These are phyloP conservation scores for Andrena chrysosceles DNA, from an alignment of 2,888 invertebrate species.

Conservation along the genomic window DNA sequence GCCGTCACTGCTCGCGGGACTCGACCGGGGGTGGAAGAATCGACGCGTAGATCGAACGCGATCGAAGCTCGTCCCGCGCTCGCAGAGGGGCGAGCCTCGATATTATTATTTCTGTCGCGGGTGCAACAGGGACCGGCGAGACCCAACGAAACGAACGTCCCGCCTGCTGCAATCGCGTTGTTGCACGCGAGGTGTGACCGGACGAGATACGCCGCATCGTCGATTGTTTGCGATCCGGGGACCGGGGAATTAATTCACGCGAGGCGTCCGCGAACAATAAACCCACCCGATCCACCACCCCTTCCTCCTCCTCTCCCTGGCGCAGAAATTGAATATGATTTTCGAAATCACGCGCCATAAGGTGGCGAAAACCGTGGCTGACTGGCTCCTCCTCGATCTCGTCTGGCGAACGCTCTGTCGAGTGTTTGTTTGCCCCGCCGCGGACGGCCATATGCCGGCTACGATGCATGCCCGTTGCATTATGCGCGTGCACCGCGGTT, in stretches of 20 bases:
- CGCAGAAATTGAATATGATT: slow-evolving; percentile 79
- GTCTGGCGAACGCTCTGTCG: slow-evolving; percentile 59
- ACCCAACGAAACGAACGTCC: slow-evolving; percentile 27
- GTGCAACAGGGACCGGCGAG: slow-evolving; percentile 18
- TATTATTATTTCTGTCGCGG: slow-evolving; percentile 63
- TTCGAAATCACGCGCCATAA: slow-evolving; percentile 80
- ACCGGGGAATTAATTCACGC: slow-evolving; percentile 76
- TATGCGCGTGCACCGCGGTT: slow-evolving; percentile 65
- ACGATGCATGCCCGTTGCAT: slow-evolving; percentile 60
- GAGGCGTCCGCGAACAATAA: slow-evolving; percentile 60
- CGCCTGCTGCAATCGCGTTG: slow-evolving; percentile 73
- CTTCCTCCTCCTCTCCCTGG: slow-evolving; percentile 61
- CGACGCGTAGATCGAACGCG: background rate
- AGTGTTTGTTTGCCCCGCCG: slow-evolving; percentile 77
- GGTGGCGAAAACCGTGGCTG: slow-evolving; percentile 63
- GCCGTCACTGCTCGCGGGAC: background rate
- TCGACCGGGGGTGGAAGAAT: background rate
- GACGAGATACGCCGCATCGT: slow-evolving; percentile 74
- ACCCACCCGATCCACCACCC: slow-evolving; percentile 14
- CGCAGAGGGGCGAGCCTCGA: background rate
- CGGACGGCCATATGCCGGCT: slow-evolving; percentile 78
- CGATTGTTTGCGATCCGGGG: slow-evolving; percentile 77
- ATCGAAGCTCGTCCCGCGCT: background rate
- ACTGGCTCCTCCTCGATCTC: slow-evolving; percentile 37
- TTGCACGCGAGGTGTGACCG: slow-evolving; percentile 76